Conservation (phyloP, 1,140 invertebrate species). For the Condylostylus longicornis region DNA sequence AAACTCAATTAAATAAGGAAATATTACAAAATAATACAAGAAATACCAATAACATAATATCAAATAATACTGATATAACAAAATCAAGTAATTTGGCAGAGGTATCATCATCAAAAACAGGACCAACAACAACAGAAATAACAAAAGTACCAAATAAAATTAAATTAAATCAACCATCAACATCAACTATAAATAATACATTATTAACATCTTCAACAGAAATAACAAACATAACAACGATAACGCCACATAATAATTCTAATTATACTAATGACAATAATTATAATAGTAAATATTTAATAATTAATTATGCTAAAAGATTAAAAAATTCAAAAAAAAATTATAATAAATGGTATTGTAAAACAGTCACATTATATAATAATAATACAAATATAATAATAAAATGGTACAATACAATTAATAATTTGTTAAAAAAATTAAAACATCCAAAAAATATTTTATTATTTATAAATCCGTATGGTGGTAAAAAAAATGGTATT, state of each 20-base stretch:
- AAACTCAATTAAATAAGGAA: too few species aligned
- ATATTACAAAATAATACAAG: too few species aligned
- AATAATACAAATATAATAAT: constrained; percentile 43
- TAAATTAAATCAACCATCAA: constrained; percentile 2
- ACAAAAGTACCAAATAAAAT: too few species aligned
- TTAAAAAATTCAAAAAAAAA: constrained; percentile 26
- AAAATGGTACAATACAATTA: constrained; percentile 46
- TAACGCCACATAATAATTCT: constrained; percentile 10
- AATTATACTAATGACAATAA: constrained; percentile 15
- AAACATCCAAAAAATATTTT: constrained; percentile 43
- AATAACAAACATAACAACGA: constrained; percentile 4
- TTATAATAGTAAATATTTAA: constrained; percentile 37
- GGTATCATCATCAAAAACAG: too few species aligned
- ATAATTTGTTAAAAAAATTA: constrained; percentile 37
- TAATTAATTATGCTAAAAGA: constrained; percentile 45
- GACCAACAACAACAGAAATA: too few species aligned
- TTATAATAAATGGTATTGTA: constrained; percentile 44
- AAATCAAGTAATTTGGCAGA: constrained; percentile 1
- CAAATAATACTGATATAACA: neutral
- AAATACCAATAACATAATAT: neutral
- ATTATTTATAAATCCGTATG: constrained; percentile 74
- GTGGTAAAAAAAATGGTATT: constrained; percentile 58
- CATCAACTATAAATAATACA: constrained; percentile 1
- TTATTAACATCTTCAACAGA: constrained; percentile 5
- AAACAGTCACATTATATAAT: constrained; percentile 41